phyloP scores from a whole-genome alignment of 1,140 invertebrate genomes.

The Drosophila setifemur region DNA sequence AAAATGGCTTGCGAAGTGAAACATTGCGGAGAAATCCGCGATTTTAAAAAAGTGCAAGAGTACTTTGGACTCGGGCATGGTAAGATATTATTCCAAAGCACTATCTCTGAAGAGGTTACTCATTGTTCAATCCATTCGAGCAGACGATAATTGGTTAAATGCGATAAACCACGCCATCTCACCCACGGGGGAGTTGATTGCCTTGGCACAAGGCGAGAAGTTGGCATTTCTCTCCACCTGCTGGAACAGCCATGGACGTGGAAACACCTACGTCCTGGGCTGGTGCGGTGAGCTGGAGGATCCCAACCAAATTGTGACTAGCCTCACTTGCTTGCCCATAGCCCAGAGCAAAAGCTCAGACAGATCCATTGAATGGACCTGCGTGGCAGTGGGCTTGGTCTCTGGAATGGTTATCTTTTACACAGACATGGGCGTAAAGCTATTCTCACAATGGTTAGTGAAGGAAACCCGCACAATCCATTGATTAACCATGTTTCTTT shows the following conservation, averaged over 20 bases:
- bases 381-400: slow-evolving; percentile 93
- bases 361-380: slow-evolving; percentile 92
- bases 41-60: slow-evolving; percentile 85
- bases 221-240: slow-evolving; percentile 87
- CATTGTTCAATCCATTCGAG: not conserved
- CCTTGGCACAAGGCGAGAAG: slow-evolving; percentile 86
- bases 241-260: slow-evolving; percentile 84
- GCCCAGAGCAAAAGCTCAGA: slow-evolving; percentile 66
- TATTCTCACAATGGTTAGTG: slow-evolving; percentile 89
- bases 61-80: slow-evolving; percentile 83
- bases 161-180: slow-evolving; percentile 88
- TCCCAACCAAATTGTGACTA: slow-evolving; percentile 83
- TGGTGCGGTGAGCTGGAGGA: slow-evolving; percentile 84
- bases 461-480: fast-evolving
- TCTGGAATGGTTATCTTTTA: slow-evolving; percentile 94
- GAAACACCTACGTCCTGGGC: slow-evolving; percentile 83
- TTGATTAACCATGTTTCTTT: not conserved
- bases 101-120: not conserved
- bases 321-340: slow-evolving; percentile 84
- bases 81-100: slow-evolving; percentile 37
- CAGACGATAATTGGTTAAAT: slow-evolving; percentile 89
- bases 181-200: slow-evolving; percentile 88
- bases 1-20: slow-evolving; percentile 88
- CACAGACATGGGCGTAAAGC: slow-evolving; percentile 91
- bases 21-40: slow-evolving; percentile 86